Base-by-base conservation (phyloP, 2,888 invertebrate genomes). In the Drosophila atripex region DNA sequence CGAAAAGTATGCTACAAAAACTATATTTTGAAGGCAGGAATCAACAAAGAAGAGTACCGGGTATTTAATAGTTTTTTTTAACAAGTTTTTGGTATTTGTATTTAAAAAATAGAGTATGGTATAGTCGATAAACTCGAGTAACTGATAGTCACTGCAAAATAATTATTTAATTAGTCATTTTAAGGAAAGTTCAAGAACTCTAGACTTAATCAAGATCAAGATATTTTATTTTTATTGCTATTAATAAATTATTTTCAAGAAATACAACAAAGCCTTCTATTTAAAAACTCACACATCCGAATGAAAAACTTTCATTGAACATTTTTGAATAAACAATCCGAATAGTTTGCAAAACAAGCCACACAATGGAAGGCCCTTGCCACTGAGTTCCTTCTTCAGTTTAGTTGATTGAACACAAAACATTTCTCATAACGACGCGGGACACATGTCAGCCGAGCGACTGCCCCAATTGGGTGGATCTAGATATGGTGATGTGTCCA, bases 391-490 rank as follows among this genome's bases (percentile, higher is more conserved):
- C 16, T 41, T 14, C 3, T 16, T n/a, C 28, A 7, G 9, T 18
- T 14, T 3, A n/a, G 30, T 30, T 60, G 60, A 60, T 60, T 59
- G 60, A 39, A 59, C 25, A 6, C 30, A 39, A 30, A 38, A 59
- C 60, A 60, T 59, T 60, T 2, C 60, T 46, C 59, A 60, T 46
- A 30, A n/a, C n/a, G n/a, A n/a, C n/a, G n/a, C n/a, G n/a, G n/a
- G n/a, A n/a, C n/a, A n/a, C n/a, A n/a, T n/a, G n/a, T n/a, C n/a
- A n/a, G n/a, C n/a, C n/a, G n/a, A n/a, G 11, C 35, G 59, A 41
- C 50, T 14, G 61, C 23, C 39, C 28, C 47, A 61, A 61, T 61
- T 47, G 47, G 47, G 61, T 61, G 28, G 60, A 30, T 39, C 16
- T 32, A 21, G 46, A 54, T 55, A 35, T 21, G 23, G 58, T 60